These are phyloP conservation scores for Anoncus sp. DNA, from an alignment of 2,888 invertebrate genomes.

Conservation along the genomic window DNA sequence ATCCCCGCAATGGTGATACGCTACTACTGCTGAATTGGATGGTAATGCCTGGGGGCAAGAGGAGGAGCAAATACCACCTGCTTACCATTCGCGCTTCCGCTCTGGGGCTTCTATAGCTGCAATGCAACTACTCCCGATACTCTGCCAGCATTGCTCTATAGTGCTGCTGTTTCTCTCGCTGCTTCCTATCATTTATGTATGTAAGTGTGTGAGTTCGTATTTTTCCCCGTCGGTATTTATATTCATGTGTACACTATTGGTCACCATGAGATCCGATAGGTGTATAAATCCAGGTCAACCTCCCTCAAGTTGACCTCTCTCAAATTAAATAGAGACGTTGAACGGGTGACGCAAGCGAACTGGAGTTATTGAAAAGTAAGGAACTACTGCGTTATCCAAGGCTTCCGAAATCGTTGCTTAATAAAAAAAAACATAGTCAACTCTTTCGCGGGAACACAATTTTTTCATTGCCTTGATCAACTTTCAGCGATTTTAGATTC, in stretches of 20 bases:
- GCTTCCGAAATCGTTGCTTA: no score
- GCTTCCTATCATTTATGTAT: neutral
- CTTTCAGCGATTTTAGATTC: neutral
- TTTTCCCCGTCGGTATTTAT: neutral
- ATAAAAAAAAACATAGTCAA: no score
- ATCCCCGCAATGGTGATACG: constrained; percentile 27
- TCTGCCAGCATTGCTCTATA: neutral
- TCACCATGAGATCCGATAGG: neutral
- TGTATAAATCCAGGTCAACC: neutral
- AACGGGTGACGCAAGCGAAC: no score
- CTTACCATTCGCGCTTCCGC: constrained; percentile 47
- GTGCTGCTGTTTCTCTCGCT: constrained; percentile 5
- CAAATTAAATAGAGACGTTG: constrained; percentile 2
- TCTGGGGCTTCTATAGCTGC: constrained; percentile 23
- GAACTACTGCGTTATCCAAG: no score
- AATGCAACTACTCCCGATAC: constrained; percentile 24
- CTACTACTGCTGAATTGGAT: constrained; percentile 29
- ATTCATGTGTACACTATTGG: neutral
- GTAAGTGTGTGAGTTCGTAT: neutral
- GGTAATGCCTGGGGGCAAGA: constrained; percentile 39
- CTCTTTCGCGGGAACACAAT: neutral
- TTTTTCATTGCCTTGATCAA: neutral
- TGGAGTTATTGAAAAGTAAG: no score
- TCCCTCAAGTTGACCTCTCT: neutral
- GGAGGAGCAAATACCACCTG: constrained; percentile 58